Evolutionary conservation across 2,797 vertebrate genomes (phyloP), one percentile per base, ranked within the genome.

Genomic region (Glossophaga mutica): DNA sequence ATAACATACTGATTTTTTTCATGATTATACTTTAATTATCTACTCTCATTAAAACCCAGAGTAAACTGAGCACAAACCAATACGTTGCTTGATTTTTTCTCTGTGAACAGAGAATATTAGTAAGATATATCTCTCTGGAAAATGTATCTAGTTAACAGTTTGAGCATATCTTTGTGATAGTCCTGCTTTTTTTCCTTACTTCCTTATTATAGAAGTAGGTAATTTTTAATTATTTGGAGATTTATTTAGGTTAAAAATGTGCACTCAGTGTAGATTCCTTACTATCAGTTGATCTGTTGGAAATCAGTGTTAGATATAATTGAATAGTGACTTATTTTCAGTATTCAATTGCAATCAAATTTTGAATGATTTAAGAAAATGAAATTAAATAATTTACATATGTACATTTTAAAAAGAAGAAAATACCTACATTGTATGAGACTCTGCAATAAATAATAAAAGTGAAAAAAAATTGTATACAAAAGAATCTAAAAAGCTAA

Each of bases 361-460:
- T 81, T 34, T 76, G 76, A 94, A 92, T 87, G n/a, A 91, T 50
- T 93, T 90, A 93, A 83, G 62, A 78, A 95, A 93, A 85, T 26
- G 4, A 86, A 88, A 91, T 37, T 77, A 55, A 90, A 78, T 62
- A 91, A 91, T 70, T 82, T 68, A 29, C 24, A 55, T 55, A 78
- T 9, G 15, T 88, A 22, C 5, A 65, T 93, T 94, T 86, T n/a
- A 81, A 94, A 70, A 81, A 39, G 10, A 42, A 59, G 42, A 95
- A 90, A 18, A 59, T 48, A 90, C 74, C 34, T 65, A 81, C 18
- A 77, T 2, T 71, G 9, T 65, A 44, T 65, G 34, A 65, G 44
- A 6, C n/a, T 93, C 67, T 52, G 83, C 46, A 83, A 88, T 42
- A 92, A 85, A 68, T 71, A 87, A 89, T 44, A 91, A 71, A 78